A percentile compares a stretch with the other conserved stretches of the same genome.
Evolutionary conservation across 1,140 invertebrate genomes (phyloP).

Genomic region (Habropoda laboriosa): DNA sequence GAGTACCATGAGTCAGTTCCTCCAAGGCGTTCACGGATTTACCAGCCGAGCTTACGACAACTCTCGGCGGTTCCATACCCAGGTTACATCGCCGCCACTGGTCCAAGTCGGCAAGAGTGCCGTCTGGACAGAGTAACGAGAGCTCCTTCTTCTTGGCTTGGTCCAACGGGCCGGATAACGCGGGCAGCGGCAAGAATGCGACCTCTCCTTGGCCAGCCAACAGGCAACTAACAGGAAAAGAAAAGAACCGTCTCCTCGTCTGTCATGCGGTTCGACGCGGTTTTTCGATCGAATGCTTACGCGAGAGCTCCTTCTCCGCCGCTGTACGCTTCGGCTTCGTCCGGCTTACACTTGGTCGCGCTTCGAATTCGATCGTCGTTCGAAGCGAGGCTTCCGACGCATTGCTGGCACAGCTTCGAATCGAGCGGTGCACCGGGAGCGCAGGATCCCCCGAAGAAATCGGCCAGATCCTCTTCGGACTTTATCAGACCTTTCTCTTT

Average conservation of each 20-base stretch:
- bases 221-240: conserved; percentile 83
- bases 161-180: conserved; percentile 38
- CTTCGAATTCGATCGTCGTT: conserved; percentile 69
- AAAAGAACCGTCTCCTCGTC: not conserved
- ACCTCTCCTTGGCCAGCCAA: conserved; percentile 84
- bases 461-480: conserved; percentile 76
- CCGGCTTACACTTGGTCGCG: conserved; percentile 76
- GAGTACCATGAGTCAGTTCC: conserved; percentile 80
- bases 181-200: conserved; percentile 82
- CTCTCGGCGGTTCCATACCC: conserved; percentile 84
- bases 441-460: conserved; percentile 82
- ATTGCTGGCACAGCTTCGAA: conserved; percentile 77
- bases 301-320: conserved; percentile 84
- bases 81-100: conserved; percentile 85
- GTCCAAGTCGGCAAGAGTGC: conserved; percentile 79
- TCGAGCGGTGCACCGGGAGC: conserved; percentile 76
- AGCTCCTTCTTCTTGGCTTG: conserved; percentile 83
- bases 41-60: conserved; percentile 80
- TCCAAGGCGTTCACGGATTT: conserved; percentile 78
- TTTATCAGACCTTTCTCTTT: conserved; percentile 79
- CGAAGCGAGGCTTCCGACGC: conserved; percentile 75
- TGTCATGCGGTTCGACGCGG: too few relatives aligned
- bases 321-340: conserved; percentile 76
- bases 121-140: conserved; percentile 87
- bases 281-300: conserved; percentile 71